Conservation (phyloP, 2,113 vertebrate species). For the Gyps fulvus region DNA sequence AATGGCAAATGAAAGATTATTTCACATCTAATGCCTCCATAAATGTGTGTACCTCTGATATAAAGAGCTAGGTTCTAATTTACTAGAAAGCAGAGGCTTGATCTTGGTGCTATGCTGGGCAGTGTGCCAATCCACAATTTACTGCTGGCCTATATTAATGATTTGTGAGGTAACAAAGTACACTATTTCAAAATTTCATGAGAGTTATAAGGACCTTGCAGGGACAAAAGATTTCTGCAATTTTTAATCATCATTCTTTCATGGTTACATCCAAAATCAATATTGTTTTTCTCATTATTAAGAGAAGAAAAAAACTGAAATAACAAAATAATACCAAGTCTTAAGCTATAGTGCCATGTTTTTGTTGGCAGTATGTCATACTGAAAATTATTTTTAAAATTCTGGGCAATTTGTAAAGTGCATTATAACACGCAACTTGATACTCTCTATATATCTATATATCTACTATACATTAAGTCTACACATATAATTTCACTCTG, state of each 20-base stretch:
- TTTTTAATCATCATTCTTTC: constrained; percentile 63
- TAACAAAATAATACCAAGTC: constrained; percentile 55
- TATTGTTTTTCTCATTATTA: constrained; percentile 75
- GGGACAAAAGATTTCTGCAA: constrained; percentile 69
- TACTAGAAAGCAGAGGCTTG: constrained; percentile 68
- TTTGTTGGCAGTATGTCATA: constrained; percentile 41
- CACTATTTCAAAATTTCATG: constrained; percentile 67
- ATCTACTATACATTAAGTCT: neutral
- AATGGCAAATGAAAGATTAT: constrained; percentile 50
- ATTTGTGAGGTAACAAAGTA: constrained; percentile 70
- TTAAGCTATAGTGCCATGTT: constrained; percentile 44
- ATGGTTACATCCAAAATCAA: constrained; percentile 73
- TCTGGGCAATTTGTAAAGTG: constrained; percentile 44
- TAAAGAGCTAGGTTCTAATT: constrained; percentile 58
- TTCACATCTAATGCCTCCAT: constrained; percentile 40
- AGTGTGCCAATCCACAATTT: constrained; percentile 63
- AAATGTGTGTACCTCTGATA: constrained; percentile 61
- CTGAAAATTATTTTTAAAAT: constrained; percentile 47
- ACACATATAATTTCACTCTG: neutral
- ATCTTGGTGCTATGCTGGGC: constrained; percentile 60
- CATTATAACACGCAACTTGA: constrained; percentile 11
- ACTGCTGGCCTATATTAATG: constrained; percentile 60
- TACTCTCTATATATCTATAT: neutral
- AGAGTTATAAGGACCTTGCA: constrained; percentile 51
- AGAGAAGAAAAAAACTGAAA: constrained; percentile 57